A percentile compares a stretch with the other conserved stretches of the same genome.
Conservation (phyloP, 1,140 invertebrate genomes). For the Oedothorax gibbosus region DNA sequence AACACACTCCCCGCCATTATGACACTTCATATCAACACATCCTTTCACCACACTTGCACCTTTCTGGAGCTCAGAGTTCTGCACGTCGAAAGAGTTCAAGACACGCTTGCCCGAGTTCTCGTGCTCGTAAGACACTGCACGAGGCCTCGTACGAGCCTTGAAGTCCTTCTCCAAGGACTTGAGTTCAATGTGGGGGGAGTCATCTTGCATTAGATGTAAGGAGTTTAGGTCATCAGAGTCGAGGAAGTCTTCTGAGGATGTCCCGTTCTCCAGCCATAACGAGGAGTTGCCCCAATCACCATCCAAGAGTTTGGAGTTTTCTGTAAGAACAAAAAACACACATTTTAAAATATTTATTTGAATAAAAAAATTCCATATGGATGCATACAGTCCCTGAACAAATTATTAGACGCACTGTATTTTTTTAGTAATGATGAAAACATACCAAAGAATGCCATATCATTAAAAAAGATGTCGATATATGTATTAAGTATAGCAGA, state of each 20-base stretch:
- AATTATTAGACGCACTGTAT: too few species aligned
- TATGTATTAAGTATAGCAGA: too few species aligned
- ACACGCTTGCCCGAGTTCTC: constrained; percentile 52
- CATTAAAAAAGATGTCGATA: too few species aligned
- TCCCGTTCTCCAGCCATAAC: constrained; percentile 46
- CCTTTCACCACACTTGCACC: constrained; percentile 8
- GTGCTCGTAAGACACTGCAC: constrained; percentile 45
- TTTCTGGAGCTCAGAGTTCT: constrained; percentile 14
- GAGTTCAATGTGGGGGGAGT: constrained; percentile 14
- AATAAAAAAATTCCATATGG: too few species aligned
- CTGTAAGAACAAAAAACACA: constrained; percentile 36
- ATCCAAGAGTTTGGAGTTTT: constrained; percentile 51
- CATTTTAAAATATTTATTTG: too few species aligned
- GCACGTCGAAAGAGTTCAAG: constrained; percentile 42
- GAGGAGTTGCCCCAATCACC: constrained; percentile 46
- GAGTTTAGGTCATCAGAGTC: constrained; percentile 37
- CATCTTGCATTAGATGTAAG: constrained; percentile 16
- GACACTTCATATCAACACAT: constrained; percentile 62
- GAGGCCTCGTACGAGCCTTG: constrained; percentile 15
- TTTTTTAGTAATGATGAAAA: too few species aligned
- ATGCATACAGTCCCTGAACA: too few species aligned
- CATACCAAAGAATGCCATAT: too few species aligned
- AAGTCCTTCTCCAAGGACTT: constrained; percentile 31
- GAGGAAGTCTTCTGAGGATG: constrained; percentile 51
- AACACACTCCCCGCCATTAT: constrained; percentile 62